phyloP scores from a whole-genome alignment of 2,888 invertebrate species.

The Caenorhabditis sp. region DNA sequence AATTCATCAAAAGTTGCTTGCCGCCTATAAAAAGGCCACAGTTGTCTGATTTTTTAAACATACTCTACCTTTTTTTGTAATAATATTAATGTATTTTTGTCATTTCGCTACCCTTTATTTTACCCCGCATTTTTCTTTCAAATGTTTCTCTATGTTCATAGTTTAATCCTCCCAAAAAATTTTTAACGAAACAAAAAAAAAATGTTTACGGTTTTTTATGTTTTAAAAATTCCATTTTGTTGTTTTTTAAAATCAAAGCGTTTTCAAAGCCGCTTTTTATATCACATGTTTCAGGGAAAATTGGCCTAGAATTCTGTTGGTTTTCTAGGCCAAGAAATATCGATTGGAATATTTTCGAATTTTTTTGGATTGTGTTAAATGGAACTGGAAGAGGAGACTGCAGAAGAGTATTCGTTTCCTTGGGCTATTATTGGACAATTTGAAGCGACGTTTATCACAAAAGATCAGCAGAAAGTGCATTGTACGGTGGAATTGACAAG shows the following conservation, averaged over 20 bases:
- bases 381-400: too few species aligned
- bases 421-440: constrained; percentile 29
- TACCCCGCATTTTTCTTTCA: background rate
- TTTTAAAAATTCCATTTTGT: background rate
- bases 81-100: constrained; percentile 2
- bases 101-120: background rate
- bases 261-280: background rate
- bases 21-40: constrained; percentile 42
- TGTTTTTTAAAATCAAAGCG: background rate
- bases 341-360: background rate
- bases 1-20: constrained; percentile 40
- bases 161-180: background rate
- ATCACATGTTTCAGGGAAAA: background rate
- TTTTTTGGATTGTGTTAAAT: background rate
- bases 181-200: background rate
- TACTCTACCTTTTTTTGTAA: background rate
- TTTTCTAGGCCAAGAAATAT: background rate
- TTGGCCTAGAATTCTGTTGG: background rate
- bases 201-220: background rate
- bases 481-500: constrained; percentile 19
- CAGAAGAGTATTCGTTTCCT: constrained; percentile 6
- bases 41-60: constrained; percentile 5
- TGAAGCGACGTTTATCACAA: constrained; percentile 15
- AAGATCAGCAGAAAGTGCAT: constrained; percentile 6
- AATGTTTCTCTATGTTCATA: background rate